A percentile compares a stretch with the other conserved stretches of the same genome.
phyloP scores from a whole-genome alignment of 2,888 invertebrate genomes.

The Gastracanthus pulcherrimus region DNA sequence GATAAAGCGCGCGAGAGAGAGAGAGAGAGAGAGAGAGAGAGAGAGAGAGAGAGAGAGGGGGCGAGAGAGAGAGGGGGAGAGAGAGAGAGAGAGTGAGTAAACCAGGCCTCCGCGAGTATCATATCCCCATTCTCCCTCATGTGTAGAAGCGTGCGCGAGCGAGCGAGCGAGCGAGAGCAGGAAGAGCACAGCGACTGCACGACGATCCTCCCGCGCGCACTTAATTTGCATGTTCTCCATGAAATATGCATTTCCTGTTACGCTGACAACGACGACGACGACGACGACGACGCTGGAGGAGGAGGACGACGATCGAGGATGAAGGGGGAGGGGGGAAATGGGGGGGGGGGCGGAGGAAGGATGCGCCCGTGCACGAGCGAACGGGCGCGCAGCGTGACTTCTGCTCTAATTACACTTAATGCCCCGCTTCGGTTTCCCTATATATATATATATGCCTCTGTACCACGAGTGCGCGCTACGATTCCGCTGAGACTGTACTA shows the following conservation, averaged over 20 bases:
- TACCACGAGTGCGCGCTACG: neutral
- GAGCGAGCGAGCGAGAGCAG: conserved; percentile 4
- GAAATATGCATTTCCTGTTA: conserved; percentile 69
- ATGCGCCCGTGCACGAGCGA: conserved; percentile 48
- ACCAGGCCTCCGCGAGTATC: conserved; percentile 7
- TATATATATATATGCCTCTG: neutral
- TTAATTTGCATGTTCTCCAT: conserved; percentile 68
- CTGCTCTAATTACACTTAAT: conserved; percentile 61
- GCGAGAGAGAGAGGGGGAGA: no score
- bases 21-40: no score
- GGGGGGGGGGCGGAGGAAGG: conserved; percentile 17
- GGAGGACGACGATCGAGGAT: neutral
- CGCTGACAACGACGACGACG: conserved; percentile 57
- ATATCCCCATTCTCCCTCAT: neutral
- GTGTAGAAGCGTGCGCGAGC: conserved; percentile 2
- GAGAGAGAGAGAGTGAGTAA: no score
- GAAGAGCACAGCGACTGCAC: conserved; percentile 59
- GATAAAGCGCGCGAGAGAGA: no score
- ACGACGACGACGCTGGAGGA: conserved; percentile 13
- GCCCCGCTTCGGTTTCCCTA: neutral
- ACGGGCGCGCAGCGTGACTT: conserved; percentile 55
- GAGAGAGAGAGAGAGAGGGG: no score
- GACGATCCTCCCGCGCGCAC: conserved; percentile 63
- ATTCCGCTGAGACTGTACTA: neutral
- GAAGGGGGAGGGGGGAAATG: neutral